Evolutionary conservation across 2,888 invertebrate species (phyloP), one percentile per base, ranked within the genome.

Genomic region (Microctonus brassicae): DNA sequence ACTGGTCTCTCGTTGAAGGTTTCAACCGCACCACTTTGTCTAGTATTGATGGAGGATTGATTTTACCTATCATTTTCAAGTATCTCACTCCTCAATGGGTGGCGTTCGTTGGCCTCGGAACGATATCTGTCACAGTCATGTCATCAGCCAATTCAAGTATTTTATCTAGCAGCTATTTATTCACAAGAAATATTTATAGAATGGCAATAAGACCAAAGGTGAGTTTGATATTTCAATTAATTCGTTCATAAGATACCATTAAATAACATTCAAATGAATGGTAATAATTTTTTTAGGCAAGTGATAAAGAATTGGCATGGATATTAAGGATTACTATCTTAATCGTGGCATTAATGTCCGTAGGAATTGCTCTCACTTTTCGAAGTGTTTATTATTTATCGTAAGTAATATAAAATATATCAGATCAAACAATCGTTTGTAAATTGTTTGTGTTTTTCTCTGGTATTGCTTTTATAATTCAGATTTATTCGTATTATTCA

Each of bases 41-140:
- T 11, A 75, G 79, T 22, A 84, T 89, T 17, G 89, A 91, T 69
- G 87, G 89, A 9, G 90, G 90, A 76, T 88, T 92, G 82, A 90
- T 93, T 69, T 88, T 94, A 61, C 93, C 93, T 1, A 85, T 93
- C 78, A 92, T 93, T 6, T 87, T 93, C 74, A 91, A 92, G 79
- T 88, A 89, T 73, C 83, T 90, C 73, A 89, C 89, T 6, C 89
- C 89, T 11, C 85, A 88, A 76, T 90, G 88, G 88, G 91, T 93
- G 36, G 90, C 93, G 7, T 93, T 93, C 83, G 88, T 93, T 75
- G 93, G 93, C 52, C 89, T 94, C 24, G 93, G 93, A 13, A 93
- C 93, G 5, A 92, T 94, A 42, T 92, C 93, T 0, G 93, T 93
- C 0, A 93, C 93, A 6, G 93, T 93, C n/a, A 94, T 94, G 93